These are phyloP conservation scores for Alcis repandata DNA, from an alignment of 2,888 invertebrate species.

Conservation along the genomic window DNA sequence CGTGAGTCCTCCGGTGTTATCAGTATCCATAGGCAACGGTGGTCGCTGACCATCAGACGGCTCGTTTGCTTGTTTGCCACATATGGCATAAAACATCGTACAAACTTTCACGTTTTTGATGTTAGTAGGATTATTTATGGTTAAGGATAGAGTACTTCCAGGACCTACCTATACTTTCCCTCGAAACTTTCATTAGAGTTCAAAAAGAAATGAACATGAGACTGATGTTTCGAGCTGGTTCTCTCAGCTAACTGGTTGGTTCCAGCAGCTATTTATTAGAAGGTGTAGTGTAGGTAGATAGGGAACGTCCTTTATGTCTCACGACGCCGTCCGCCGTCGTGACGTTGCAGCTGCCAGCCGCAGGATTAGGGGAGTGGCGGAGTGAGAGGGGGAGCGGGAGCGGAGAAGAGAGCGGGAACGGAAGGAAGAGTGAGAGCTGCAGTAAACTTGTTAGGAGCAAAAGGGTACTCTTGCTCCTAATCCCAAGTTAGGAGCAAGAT, in stretches of 20 bases:
- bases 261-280: slow-evolving; percentile 39
- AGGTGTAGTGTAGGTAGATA: slow-evolving; percentile 59
- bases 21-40: too few species aligned
- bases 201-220: not conserved
- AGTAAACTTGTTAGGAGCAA: not conserved
- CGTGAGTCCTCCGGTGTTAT: too few species aligned
- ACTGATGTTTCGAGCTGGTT: not conserved
- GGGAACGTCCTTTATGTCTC: slow-evolving; percentile 69
- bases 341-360: slow-evolving; percentile 75
- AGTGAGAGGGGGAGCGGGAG: slow-evolving; percentile 46
- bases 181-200: not conserved
- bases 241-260: slow-evolving; percentile 6
- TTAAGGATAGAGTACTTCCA: too few species aligned
- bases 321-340: slow-evolving; percentile 72
- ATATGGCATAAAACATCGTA: too few species aligned
- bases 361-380: slow-evolving; percentile 48
- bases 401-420: not conserved
- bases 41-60: too few species aligned
- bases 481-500: too few species aligned
- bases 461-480: too few species aligned
- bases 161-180: too few species aligned
- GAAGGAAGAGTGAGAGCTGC: not conserved
- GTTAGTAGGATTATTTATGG: too few species aligned
- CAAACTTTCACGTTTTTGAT: too few species aligned
- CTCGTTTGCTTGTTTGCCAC: too few species aligned